Evolutionary conservation across 2,797 vertebrate genomes (phyloP).

Genomic region (Aulostomus chinensis): DNA sequence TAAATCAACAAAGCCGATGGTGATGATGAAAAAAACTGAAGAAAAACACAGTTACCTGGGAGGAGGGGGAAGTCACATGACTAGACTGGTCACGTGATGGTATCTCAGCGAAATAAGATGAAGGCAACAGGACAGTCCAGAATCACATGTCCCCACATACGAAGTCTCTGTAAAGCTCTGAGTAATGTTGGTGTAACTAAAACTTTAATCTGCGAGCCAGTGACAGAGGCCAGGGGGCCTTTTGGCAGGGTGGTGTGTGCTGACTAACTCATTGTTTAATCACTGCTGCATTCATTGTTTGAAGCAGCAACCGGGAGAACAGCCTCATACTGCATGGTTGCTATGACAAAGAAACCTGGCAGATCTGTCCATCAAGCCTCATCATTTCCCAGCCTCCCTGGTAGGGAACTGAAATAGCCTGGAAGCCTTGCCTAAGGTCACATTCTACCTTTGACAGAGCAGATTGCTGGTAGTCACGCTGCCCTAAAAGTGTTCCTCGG

Average conservation of each 20-base stretch:
- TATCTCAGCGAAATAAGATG: too few species aligned
- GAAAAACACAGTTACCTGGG: too few species aligned
- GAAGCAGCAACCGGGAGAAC: background rate
- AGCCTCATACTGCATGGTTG: background rate
- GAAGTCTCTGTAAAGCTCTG: slow-evolving; percentile 4
- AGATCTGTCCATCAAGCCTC: background rate
- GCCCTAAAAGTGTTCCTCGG: slow-evolving; percentile 8
- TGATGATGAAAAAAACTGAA: too few species aligned
- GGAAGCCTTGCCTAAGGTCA: too few species aligned
- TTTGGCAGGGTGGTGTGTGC: slow-evolving; percentile 5
- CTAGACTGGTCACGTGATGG: too few species aligned
- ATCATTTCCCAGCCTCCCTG: background rate
- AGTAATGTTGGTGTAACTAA: slow-evolving; percentile 30
- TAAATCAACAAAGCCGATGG: too few species aligned
- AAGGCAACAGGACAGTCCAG: background rate
- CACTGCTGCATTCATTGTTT: slow-evolving; percentile 1
- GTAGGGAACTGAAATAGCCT: too few species aligned
- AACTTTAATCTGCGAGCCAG: slow-evolving; percentile 31
- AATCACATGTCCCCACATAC: slow-evolving; percentile 5
- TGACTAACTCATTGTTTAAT: slow-evolving; percentile 18
- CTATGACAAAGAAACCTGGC: slow-evolving; percentile 3
- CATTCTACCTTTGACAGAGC: slow-evolving; percentile 1
- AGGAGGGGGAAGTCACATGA: too few species aligned
- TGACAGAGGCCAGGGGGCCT: slow-evolving; percentile 9
- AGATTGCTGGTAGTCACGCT: slow-evolving; percentile 5